Percentiles rank a stretch among this genome's conserved stretches.
Conservation (phyloP, 1,140 invertebrate species). For the Tyrophagus putrescentiae region DNA sequence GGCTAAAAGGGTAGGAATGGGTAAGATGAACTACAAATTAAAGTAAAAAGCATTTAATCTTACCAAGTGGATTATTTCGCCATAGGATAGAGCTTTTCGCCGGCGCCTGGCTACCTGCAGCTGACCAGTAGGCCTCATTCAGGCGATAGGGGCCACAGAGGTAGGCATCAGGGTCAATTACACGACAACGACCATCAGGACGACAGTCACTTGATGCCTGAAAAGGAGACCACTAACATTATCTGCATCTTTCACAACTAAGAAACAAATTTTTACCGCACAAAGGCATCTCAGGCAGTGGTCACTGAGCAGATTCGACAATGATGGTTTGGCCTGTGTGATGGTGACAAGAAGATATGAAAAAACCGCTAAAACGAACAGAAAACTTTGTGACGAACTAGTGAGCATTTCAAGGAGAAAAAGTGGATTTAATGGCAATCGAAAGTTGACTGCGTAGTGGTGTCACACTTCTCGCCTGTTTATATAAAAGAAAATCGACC, state of each 20-base stretch:
- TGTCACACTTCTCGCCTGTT: too few relatives aligned
- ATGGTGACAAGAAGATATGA: too few relatives aligned
- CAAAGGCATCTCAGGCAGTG: slow-evolving; percentile 10
- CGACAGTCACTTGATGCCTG: slow-evolving; percentile 13
- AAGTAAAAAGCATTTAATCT: not conserved
- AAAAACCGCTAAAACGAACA: too few relatives aligned
- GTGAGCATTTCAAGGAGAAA: too few relatives aligned
- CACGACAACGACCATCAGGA: slow-evolving; percentile 1
- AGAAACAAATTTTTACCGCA: slow-evolving; percentile 8
- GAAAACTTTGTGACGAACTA: too few relatives aligned
- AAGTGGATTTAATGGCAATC: too few relatives aligned
- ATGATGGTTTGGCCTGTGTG: too few relatives aligned
- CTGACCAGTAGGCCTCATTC: not conserved
- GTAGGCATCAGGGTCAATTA: not conserved
- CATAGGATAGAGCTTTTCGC: not conserved
- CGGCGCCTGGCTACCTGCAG: not conserved
- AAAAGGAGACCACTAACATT: not conserved
- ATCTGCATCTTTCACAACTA: not conserved
- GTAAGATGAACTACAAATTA: not conserved
- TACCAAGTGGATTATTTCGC: not conserved
- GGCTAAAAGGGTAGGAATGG: not conserved
- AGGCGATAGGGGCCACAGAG: slow-evolving; percentile 15
- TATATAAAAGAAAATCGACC: too few relatives aligned
- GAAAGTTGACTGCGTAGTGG: too few relatives aligned
- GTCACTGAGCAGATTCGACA: slow-evolving; percentile 7